A percentile compares a stretch with the other conserved stretches of the same genome.
Evolutionary conservation across 2,888 invertebrate genomes (phyloP).

Genomic region (Cantharis rufa): DNA sequence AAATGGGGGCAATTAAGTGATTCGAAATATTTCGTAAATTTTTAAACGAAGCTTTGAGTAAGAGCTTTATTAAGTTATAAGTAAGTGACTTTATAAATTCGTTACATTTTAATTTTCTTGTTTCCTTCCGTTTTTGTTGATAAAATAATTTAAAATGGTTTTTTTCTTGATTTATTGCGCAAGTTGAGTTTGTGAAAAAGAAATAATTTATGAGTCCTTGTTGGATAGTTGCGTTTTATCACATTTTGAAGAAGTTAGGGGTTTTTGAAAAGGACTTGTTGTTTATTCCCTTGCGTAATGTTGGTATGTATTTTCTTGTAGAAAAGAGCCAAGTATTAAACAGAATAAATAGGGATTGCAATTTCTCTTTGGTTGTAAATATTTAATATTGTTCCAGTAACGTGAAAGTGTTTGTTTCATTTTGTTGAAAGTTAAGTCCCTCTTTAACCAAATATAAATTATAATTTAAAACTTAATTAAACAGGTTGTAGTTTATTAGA

Average conservation of each 20-base stretch:
- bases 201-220: neutral
- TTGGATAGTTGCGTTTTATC: slow-evolving; percentile 1
- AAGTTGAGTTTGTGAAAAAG: neutral
- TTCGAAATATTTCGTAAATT: neutral
- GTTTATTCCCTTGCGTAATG: neutral
- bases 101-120: neutral
- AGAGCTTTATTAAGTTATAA: neutral
- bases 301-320: neutral
- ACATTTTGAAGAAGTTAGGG: neutral
- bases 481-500: neutral
- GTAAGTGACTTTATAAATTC: neutral
- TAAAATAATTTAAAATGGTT: neutral
- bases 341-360: neutral
- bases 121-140: neutral
- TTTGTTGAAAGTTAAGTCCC: neutral
- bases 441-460: neutral
- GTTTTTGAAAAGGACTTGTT: neutral
- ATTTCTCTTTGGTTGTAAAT: neutral
- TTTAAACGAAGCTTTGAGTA: neutral
- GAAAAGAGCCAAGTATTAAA: neutral
- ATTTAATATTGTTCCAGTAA: slow-evolving; percentile 1
- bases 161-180: neutral
- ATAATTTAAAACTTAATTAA: slow-evolving; percentile 3
- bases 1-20: neutral
- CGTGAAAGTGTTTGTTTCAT: neutral